phyloP scores from a whole-genome alignment of 2,888 invertebrate species.

The Ptilodon capucinus region DNA sequence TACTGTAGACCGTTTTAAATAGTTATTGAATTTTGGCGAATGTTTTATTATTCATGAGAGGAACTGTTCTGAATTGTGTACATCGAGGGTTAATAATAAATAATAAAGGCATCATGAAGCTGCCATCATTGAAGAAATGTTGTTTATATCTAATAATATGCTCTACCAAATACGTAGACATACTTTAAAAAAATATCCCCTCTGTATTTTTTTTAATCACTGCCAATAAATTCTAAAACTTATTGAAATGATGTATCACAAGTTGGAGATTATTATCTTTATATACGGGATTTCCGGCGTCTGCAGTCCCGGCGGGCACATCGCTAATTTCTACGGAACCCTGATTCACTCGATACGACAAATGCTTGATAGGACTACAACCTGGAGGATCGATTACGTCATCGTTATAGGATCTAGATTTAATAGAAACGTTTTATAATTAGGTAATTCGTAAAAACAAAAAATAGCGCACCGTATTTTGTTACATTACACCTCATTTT shows the following conservation, averaged over 20 bases:
- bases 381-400: slow-evolving; percentile 8
- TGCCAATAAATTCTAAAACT: slow-evolving; percentile 66
- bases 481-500: too few relatives aligned
- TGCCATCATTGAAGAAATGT: too few relatives aligned
- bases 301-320: slow-evolving; percentile 45
- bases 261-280: slow-evolving; percentile 70
- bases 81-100: too few relatives aligned
- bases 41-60: too few relatives aligned
- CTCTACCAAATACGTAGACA: not conserved
- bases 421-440: too few relatives aligned
- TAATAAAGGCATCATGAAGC: too few relatives aligned
- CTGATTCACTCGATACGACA: slow-evolving; percentile 40
- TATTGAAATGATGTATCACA: slow-evolving; percentile 75
- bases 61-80: too few relatives aligned
- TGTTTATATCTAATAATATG: too few relatives aligned
- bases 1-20: too few relatives aligned
- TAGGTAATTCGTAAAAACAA: too few relatives aligned
- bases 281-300: slow-evolving; percentile 78
- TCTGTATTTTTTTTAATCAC: slow-evolving; percentile 38
- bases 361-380: slow-evolving; percentile 17
- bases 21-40: too few relatives aligned
- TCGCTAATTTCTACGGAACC: slow-evolving; percentile 65
- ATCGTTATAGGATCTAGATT: not conserved
- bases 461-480: too few relatives aligned
- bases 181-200: not conserved